Evolutionary conservation across 2,113 vertebrate species (phyloP).

Genomic region (Protomyctophum bolini): DNA sequence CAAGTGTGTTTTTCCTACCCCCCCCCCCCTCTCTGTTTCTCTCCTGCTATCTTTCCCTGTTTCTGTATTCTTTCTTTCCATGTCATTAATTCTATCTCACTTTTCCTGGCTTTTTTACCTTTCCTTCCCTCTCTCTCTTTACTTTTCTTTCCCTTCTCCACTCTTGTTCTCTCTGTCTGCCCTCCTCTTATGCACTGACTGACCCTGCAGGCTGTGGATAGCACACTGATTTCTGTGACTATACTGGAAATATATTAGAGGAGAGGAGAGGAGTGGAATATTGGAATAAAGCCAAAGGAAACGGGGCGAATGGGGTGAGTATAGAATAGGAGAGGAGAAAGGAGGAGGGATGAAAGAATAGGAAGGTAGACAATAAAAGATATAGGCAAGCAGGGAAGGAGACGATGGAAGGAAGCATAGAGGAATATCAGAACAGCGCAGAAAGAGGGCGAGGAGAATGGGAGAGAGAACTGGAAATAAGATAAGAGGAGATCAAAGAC

Average conservation of each 20-base stretch:
- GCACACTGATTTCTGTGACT: conserved; percentile 57
- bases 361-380: not conserved
- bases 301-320: not conserved
- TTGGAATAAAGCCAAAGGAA: not conserved
- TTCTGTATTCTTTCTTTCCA: not conserved
- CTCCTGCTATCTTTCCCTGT: not conserved
- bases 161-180: not conserved
- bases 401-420: conserved; percentile 15
- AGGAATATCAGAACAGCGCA: not conserved
- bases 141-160: not conserved
- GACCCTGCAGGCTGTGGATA: conserved; percentile 55
- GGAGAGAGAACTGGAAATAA: conserved; percentile 4
- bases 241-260: conserved; percentile 33
- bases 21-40: not conserved
- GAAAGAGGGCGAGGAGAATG: conserved; percentile 5
- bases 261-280: conserved; percentile 1
- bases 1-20: not conserved
- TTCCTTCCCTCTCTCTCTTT: not conserved
- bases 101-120: not conserved
- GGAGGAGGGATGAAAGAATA: not conserved
- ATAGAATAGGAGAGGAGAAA: not conserved
- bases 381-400: conserved; percentile 32
- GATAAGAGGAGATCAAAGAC: not conserved
- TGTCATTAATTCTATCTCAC: not conserved
- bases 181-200: conserved; percentile 15